Evolutionary conservation across 2,888 invertebrate genomes (phyloP).

Genomic region (Byasa hedistus): DNA sequence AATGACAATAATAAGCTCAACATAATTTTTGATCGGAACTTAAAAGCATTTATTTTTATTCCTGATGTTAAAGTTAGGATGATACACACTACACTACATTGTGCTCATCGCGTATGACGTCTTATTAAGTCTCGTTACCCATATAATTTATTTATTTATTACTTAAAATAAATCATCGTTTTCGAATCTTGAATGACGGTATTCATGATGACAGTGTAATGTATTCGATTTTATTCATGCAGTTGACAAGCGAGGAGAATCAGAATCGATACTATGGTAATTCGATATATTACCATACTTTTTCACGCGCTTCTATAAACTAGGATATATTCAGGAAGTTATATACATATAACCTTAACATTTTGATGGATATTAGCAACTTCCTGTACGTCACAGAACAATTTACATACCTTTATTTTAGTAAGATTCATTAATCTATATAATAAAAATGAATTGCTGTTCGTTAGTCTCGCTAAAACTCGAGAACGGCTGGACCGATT

Average conservation of each 20-base stretch:
- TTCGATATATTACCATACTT: conserved; percentile 25
- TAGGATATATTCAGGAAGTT: conserved; percentile 12
- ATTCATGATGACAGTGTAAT: conserved; percentile 25
- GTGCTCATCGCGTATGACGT: too few relatives aligned
- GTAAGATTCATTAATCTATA: too few relatives aligned
- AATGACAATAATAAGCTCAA: too few relatives aligned
- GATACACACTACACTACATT: too few relatives aligned
- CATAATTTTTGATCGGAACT: too few relatives aligned
- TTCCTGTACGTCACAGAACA: not conserved
- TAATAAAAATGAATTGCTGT: too few relatives aligned
- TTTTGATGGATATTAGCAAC: conserved; percentile 4
- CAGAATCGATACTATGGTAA: conserved; percentile 33
- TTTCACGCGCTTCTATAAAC: conserved; percentile 22
- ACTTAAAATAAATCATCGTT: conserved; percentile 6
- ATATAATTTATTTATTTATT: not conserved
- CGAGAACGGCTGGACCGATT: too few relatives aligned
- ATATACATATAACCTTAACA: conserved; percentile 8
- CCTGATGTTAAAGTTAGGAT: too few relatives aligned
- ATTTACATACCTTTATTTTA: too few relatives aligned
- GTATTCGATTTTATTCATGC: conserved; percentile 33
- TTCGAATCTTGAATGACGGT: conserved; percentile 9
- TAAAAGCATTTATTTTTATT: too few relatives aligned
- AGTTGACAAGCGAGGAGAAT: conserved; percentile 31
- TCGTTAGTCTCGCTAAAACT: too few relatives aligned
- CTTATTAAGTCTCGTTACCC: too few relatives aligned